A percentile compares a stretch with the other conserved stretches of the same genome.
phyloP scores from a whole-genome alignment of 2,113 vertebrate species.

The Casuarius casuarius region DNA sequence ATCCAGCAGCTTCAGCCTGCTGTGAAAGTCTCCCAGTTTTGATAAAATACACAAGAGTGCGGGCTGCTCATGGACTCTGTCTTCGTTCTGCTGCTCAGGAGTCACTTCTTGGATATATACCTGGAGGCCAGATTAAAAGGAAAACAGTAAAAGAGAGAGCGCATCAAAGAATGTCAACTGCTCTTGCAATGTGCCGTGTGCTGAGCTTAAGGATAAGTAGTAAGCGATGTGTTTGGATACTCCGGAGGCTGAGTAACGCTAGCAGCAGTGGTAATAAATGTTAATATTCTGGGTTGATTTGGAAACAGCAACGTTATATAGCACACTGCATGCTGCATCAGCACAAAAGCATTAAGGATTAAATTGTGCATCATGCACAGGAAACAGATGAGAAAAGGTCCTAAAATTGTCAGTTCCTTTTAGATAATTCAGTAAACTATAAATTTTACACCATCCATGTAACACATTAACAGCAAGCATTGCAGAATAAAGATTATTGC shows the following conservation, averaged over 20 bases:
- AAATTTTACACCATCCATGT: neutral
- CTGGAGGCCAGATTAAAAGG: neutral
- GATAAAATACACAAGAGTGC: neutral
- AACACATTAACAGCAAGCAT: neutral
- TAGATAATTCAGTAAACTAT: neutral
- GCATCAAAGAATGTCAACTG: neutral
- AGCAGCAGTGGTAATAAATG: accelerated
- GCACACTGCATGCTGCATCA: neutral
- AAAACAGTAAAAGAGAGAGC: neutral
- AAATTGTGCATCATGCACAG: accelerated
- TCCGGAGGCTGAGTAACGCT: neutral
- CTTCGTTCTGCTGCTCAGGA: neutral
- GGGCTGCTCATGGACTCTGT: neutral
- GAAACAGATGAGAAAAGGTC: neutral
- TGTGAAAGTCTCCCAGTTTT: neutral
- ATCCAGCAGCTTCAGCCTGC: neutral
- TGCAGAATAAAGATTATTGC: neutral
- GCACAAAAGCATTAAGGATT: neutral
- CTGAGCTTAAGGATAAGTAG: neutral
- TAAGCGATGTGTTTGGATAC: accelerated
- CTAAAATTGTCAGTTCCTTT: neutral
- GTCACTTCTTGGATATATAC: neutral
- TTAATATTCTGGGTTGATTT: neutral
- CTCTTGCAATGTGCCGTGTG: neutral
- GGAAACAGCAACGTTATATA: neutral